These are phyloP conservation scores for Columbina picui DNA, from an alignment of 2,113 vertebrate genomes.

Conservation along the genomic window DNA sequence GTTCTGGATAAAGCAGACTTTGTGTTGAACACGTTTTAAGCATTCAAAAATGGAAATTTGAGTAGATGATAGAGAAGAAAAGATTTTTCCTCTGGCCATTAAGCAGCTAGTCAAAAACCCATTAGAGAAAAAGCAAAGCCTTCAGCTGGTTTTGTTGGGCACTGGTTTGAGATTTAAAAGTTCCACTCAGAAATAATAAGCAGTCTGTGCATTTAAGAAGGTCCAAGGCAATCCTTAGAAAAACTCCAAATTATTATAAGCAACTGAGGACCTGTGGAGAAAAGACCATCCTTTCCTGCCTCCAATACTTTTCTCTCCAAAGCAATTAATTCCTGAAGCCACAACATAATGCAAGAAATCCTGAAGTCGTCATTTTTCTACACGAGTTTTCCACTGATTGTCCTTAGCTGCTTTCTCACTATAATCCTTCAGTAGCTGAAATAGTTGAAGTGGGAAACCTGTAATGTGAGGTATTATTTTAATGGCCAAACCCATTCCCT, in stretches of 20 bases:
- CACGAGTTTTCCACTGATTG: not conserved
- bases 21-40: not conserved
- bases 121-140: not conserved
- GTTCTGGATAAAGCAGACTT: not conserved
- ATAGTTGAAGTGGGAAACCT: not conserved
- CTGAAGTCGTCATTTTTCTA: not conserved
- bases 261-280: not conserved
- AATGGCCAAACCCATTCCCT: not conserved
- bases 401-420: not conserved
- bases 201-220: not conserved
- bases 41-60: not conserved
- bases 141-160: not conserved
- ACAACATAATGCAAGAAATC: not conserved
- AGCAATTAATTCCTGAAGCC: not conserved
- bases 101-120: not conserved
- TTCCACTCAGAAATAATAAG: not conserved
- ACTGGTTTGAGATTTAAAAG: not conserved
- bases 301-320: not conserved
- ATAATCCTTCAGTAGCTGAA: not conserved
- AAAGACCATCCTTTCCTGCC: not conserved
- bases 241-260: not conserved
- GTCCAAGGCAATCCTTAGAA: not conserved
- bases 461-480: not conserved
- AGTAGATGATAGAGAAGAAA: not conserved
- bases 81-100: not conserved